Conservation (phyloP, 2,888 invertebrate genomes). For the Dolomedes plantarius region DNA sequence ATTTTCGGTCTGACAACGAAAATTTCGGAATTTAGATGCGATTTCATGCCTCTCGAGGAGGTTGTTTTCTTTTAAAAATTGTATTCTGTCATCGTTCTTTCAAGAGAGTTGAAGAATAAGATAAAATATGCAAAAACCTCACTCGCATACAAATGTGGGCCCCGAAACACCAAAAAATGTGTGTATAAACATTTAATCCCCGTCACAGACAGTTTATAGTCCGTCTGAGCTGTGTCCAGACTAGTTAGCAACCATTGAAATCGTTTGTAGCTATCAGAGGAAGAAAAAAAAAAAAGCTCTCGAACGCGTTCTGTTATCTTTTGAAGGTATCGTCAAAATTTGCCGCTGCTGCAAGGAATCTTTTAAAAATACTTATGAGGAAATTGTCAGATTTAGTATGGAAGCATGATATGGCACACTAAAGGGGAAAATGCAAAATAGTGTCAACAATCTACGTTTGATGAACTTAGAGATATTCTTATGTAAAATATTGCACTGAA, state of each 20-base stretch:
- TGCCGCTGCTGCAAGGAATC: no score
- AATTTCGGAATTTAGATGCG: neutral
- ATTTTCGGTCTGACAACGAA: neutral
- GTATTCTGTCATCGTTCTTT: neutral
- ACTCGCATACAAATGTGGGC: neutral
- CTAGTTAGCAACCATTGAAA: conserved; percentile 3
- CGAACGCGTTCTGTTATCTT: no score
- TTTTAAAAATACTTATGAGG: no score
- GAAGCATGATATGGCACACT: no score
- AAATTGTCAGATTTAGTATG: no score
- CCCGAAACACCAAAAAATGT: neutral
- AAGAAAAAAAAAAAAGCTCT: no score
- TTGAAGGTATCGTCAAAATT: no score
- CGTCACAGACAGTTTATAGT: neutral
- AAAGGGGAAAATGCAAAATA: no score
- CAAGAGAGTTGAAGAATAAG: neutral
- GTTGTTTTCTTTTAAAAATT: neutral
- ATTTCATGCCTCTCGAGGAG: neutral
- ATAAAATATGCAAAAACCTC: neutral
- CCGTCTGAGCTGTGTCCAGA: neutral
- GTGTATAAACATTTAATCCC: neutral
- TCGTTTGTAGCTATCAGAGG: no score
- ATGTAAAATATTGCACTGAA: no score
- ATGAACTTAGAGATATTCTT: no score
- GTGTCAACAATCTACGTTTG: no score